phyloP scores from a whole-genome alignment of 2,888 invertebrate species.

The Nysson spinosus region DNA sequence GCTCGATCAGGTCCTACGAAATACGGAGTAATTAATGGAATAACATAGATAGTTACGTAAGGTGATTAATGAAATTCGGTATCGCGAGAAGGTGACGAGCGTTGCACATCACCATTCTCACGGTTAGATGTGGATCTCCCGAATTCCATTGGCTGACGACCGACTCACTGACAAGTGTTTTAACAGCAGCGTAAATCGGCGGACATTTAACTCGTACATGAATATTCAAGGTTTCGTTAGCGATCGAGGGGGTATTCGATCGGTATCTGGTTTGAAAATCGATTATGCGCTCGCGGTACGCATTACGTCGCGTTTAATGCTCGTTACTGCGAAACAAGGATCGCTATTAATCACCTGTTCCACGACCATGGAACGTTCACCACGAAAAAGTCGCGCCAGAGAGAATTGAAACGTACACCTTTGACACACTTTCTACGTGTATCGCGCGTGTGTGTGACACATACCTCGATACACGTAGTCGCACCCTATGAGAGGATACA shows the following conservation, averaged over 20 bases:
- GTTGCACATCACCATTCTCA: too few relatives aligned
- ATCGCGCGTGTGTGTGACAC: conserved; percentile 25
- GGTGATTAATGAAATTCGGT: too few relatives aligned
- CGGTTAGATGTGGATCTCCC: too few relatives aligned
- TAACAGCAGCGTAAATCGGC: too few relatives aligned
- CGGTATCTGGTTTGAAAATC: conserved; percentile 52
- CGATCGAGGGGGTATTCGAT: conserved; percentile 20
- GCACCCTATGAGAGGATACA: background rate
- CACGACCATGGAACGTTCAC: conserved; percentile 38
- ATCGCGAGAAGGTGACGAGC: too few relatives aligned
- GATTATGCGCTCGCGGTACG: conserved; percentile 55
- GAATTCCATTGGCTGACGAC: too few relatives aligned
- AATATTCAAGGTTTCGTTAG: conserved; percentile 52
- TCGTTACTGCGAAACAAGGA: conserved; percentile 51
- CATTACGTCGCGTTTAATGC: conserved; percentile 50
- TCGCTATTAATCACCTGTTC: conserved; percentile 55
- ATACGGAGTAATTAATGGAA: too few relatives aligned
- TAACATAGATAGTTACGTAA: too few relatives aligned
- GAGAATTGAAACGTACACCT: conserved; percentile 57
- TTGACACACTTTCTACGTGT: conserved; percentile 54
- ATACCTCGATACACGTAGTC: conserved; percentile 12
- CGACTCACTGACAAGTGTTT: too few relatives aligned
- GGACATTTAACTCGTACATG: conserved; percentile 35
- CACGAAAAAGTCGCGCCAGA: conserved; percentile 49
- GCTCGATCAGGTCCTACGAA: too few relatives aligned